Evolutionary conservation across 2,113 vertebrate species (phyloP).

Genomic region (Xerus inauris): DNA sequence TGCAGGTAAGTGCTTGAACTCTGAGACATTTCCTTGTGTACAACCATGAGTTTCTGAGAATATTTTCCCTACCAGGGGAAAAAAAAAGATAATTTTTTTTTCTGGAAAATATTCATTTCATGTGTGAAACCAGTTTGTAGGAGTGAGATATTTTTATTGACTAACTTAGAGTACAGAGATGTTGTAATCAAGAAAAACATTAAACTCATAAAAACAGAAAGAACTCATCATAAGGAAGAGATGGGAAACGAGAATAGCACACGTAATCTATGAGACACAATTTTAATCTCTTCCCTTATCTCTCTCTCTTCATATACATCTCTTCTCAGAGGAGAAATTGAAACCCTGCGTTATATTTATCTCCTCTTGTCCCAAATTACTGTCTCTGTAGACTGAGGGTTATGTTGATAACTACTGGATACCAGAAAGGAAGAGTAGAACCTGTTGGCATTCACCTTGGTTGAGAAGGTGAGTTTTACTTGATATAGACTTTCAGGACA

Average conservation of each 20-base stretch:
- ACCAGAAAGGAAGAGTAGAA: neutral
- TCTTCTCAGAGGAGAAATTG: neutral
- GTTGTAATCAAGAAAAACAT: conserved; percentile 48
- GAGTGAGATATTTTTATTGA: conserved; percentile 58
- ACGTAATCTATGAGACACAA: neutral
- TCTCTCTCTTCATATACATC: neutral
- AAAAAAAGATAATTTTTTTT: neutral
- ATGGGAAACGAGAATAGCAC: neutral
- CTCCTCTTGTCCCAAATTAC: neutral
- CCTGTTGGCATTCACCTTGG: too few species aligned
- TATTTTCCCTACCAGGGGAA: neutral
- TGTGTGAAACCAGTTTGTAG: conserved; percentile 42
- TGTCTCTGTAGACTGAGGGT: neutral
- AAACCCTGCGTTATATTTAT: neutral
- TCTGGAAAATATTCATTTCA: conserved; percentile 38
- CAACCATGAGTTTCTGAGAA: neutral
- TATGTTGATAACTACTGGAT: neutral
- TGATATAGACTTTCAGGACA: neutral
- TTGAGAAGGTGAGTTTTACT: neutral
- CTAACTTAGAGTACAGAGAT: conserved; percentile 12
- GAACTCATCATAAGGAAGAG: neutral
- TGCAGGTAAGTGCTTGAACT: neutral
- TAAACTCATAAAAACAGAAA: conserved; percentile 41
- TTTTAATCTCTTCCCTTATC: neutral
- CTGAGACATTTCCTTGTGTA: neutral